These are phyloP conservation scores for Tragopan temminckii DNA, from an alignment of 2,797 vertebrate genomes.

Conservation along the genomic window DNA sequence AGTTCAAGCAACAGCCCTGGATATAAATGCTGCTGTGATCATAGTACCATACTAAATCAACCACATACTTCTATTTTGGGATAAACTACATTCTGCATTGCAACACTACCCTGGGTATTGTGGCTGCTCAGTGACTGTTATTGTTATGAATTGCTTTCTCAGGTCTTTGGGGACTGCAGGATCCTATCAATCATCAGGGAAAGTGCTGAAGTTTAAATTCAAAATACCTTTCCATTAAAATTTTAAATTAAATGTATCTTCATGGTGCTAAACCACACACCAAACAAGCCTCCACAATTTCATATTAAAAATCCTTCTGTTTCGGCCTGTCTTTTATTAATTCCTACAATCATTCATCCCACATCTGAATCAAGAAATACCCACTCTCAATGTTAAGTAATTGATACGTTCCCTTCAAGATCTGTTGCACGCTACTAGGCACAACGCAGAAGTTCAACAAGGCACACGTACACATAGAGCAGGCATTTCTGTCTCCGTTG, in stretches of 20 bases:
- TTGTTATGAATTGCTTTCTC: neutral
- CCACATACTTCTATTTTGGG: neutral
- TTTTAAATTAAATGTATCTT: neutral
- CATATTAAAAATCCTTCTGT: neutral
- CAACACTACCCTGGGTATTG: neutral
- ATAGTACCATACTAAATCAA: neutral
- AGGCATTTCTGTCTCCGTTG: neutral
- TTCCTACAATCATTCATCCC: neutral
- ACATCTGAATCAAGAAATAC: neutral
- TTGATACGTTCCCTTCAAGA: neutral
- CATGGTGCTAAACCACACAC: neutral
- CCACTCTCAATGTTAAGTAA: accelerated
- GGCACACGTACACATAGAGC: accelerated
- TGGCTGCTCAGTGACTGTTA: neutral
- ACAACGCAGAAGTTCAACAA: accelerated
- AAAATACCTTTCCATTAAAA: neutral
- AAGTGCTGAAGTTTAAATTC: neutral
- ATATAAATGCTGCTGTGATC: neutral
- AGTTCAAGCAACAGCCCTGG: neutral
- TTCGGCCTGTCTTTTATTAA: neutral
- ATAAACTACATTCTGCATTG: neutral
- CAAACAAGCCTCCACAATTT: neutral
- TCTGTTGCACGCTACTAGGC: accelerated
- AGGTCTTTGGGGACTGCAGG: neutral
- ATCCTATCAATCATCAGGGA: neutral